A percentile compares a stretch with the other conserved stretches of the same genome.
Evolutionary conservation across 2,113 vertebrate genomes (phyloP).

Genomic region (Benitochromis conjunctus): DNA sequence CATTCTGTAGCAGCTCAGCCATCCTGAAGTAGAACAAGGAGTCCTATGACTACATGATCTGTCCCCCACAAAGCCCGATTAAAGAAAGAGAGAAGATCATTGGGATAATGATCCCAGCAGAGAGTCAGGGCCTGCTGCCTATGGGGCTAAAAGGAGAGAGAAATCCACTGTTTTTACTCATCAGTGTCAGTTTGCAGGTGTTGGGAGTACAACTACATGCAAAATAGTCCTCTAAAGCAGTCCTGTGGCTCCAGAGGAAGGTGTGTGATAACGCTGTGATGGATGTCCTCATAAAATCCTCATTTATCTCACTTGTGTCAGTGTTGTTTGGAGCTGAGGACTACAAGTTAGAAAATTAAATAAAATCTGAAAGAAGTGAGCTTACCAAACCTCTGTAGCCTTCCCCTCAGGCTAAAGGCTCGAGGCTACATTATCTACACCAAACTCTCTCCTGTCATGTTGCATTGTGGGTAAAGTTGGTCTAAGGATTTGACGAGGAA

Average conservation of each 20-base stretch:
- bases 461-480: neutral
- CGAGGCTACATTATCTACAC: neutral
- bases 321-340: neutral
- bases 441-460: neutral
- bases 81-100: neutral
- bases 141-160: neutral
- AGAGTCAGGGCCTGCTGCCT: neutral
- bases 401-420: neutral
- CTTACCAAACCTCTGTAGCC: neutral
- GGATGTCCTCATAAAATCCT: neutral
- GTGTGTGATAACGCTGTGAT: neutral
- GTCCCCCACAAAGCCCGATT: neutral
- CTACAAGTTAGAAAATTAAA: neutral
- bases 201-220: neutral
- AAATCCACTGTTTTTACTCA: neutral
- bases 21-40: neutral
- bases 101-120: neutral
- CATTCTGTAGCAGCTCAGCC: neutral
- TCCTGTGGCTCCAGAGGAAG: neutral
- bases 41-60: neutral
- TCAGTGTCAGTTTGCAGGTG: neutral
- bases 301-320: neutral
- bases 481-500: neutral
- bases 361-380: neutral
- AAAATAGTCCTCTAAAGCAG: neutral